Evolutionary conservation across 1,140 invertebrate species (phyloP), one percentile per base, ranked within the genome.

Genomic region (Limonius californicus): DNA sequence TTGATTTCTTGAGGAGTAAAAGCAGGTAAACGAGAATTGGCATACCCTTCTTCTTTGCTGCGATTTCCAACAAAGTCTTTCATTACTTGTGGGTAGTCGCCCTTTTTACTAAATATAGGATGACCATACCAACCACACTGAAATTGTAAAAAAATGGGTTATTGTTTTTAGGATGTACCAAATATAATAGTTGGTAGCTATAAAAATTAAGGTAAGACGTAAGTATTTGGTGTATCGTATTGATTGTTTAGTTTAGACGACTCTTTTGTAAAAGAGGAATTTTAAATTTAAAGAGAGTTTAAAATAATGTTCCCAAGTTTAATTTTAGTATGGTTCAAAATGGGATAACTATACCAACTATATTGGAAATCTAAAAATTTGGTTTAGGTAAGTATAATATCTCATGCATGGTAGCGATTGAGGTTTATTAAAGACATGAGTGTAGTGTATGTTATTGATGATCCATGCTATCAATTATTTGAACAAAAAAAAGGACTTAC

Each of bases 11-110:
- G 71, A 19, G 68, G 14, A 9, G 75, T 79, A 23, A 85, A 81
- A 9, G 61, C 54, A 0, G 82, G 81, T 1, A 86, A 70, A 60
- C 80, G 70, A 0, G 82, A 82, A 18, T 59, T 35, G 1, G 61
- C 18, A 30, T 74, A 77, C 7, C 78, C 78, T 73, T 83, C 73
- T 0, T 62, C 56, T 43, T 61, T 53, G 64, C 81, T 83, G 15
- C 79, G 78, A 16, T 75, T 59, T 8, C 55, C 69, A n/a, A 85
- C 74, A 1, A 61, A 32, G 14, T 73, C 65, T 64, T 78, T 80
- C 74, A 86, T 77, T 0, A 77, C 32, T 60, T 76, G 61, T 0
- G 84, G 84, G 74, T 83, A 85, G 30, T 83, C 80, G 0, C 84
- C 84, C n/a, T 72, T 61, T 45, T 74, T 68, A 0, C 74, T 75